A percentile compares a stretch with the other conserved stretches of the same genome.
phyloP scores from a whole-genome alignment of 2,797 vertebrate species.

The Anguilla megastoma region DNA sequence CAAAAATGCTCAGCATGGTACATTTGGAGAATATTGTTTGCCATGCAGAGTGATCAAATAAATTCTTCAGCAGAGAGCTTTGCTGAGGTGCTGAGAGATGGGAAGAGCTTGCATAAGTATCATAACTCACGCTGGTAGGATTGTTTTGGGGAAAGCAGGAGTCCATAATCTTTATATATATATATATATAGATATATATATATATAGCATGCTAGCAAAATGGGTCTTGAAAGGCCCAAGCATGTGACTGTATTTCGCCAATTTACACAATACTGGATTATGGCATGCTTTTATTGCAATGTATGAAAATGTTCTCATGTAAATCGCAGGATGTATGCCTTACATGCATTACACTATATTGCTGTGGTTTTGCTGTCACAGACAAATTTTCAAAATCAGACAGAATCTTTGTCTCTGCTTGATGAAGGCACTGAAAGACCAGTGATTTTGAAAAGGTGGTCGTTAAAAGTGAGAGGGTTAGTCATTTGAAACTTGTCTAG shows the following conservation, averaged over 20 bases:
- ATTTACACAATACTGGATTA: too few species aligned
- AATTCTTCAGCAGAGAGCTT: slow-evolving; percentile 46
- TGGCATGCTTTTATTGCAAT: background rate
- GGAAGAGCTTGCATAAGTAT: background rate
- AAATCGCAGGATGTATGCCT: too few species aligned
- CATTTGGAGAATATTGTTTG: slow-evolving; percentile 48
- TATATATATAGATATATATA: too few species aligned
- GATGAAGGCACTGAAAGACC: too few species aligned
- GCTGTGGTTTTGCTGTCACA: too few species aligned
- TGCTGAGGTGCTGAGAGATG: background rate
- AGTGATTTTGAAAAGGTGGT: too few species aligned
- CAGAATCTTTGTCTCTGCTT: too few species aligned
- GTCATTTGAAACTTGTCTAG: too few species aligned
- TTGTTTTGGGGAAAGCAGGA: background rate
- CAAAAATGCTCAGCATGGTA: background rate
- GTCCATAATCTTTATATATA: background rate
- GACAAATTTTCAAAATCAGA: too few species aligned
- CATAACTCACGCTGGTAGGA: background rate
- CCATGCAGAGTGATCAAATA: slow-evolving; percentile 41
- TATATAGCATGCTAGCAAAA: background rate
- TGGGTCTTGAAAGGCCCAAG: background rate
- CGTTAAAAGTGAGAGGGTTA: too few species aligned
- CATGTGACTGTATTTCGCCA: too few species aligned
- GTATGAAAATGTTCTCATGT: background rate
- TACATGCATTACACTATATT: too few species aligned